A percentile compares a stretch with the other conserved stretches of the same genome.
Conservation (phyloP, 1,140 invertebrate genomes). For the Pseudomyrmex concolor region DNA sequence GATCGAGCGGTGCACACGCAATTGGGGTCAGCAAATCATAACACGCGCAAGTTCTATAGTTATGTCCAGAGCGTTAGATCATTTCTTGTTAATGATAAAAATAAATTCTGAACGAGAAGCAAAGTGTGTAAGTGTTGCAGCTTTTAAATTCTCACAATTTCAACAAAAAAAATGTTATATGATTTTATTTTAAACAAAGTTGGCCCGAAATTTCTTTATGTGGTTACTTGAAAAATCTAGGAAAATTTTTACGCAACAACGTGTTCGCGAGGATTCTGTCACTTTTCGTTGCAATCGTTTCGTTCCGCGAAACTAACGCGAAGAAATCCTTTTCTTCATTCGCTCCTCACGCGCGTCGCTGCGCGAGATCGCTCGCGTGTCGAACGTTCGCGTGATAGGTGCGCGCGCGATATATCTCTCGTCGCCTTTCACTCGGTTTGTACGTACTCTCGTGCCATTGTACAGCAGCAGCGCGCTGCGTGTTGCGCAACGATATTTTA, state of each 20-base stretch:
- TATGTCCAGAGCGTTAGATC: conserved; percentile 57
- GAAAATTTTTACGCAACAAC: too few relatives aligned
- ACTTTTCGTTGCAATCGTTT: conserved; percentile 40
- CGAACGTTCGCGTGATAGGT: conserved; percentile 27
- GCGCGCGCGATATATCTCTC: conserved; percentile 67
- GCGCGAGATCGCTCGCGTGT: conserved; percentile 58
- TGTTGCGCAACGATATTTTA: conserved; percentile 81
- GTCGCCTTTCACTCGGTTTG: conserved; percentile 82
- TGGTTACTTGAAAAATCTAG: too few relatives aligned
- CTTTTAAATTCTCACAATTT: too few relatives aligned
- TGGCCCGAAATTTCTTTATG: too few relatives aligned
- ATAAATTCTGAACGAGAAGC: too few relatives aligned
- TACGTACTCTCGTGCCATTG: conserved; percentile 77
- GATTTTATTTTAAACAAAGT: too few relatives aligned
- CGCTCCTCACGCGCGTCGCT: conserved; percentile 5
- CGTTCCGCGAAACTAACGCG: conserved; percentile 18
- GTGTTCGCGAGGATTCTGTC: conserved; percentile 58
- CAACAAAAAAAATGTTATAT: too few relatives aligned
- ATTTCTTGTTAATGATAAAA: too few relatives aligned
- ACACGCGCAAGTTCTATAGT: conserved; percentile 24
- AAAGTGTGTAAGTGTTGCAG: too few relatives aligned
- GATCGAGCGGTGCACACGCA: conserved; percentile 41
- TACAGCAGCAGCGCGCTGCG: conserved; percentile 59
- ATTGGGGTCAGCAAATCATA: conserved; percentile 64
- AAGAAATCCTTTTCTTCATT: conserved; percentile 7